These are phyloP conservation scores for Lepidothrix coronata DNA, from an alignment of 2,113 vertebrate genomes.

Conservation along the genomic window DNA sequence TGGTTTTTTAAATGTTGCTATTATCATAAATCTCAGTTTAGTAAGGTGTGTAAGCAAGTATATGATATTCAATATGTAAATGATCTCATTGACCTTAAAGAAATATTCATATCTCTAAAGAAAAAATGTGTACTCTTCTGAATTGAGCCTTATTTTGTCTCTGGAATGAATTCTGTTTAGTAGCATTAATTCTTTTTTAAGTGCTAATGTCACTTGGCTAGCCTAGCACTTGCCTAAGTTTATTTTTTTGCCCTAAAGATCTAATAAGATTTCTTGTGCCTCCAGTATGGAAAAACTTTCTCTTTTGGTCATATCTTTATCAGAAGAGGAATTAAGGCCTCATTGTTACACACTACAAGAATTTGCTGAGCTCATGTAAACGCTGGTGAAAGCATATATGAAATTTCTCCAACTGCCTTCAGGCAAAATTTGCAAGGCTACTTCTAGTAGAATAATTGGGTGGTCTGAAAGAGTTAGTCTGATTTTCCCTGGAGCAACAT, in stretches of 20 bases:
- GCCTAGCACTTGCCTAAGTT: neutral
- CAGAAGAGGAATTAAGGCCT: neutral
- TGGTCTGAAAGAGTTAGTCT: neutral
- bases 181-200: neutral
- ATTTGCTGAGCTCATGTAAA: neutral
- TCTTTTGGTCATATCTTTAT: neutral
- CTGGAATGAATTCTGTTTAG: neutral
- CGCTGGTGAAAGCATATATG: neutral
- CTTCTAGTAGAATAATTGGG: neutral
- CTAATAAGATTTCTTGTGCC: neutral
- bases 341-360: neutral
- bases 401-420: neutral
- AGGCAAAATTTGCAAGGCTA: conserved; percentile 23
- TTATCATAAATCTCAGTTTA: neutral
- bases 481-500: neutral
- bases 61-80: neutral
- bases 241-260: neutral
- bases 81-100: neutral
- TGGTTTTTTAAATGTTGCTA: neutral
- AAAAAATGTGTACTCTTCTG: neutral
- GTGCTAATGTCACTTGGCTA: neutral
- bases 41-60: neutral
- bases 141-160: neutral
- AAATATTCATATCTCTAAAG: neutral
- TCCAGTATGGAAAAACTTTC: neutral